Base-by-base conservation (phyloP, 2,113 vertebrate species). In the Diglossa brunneiventris region DNA sequence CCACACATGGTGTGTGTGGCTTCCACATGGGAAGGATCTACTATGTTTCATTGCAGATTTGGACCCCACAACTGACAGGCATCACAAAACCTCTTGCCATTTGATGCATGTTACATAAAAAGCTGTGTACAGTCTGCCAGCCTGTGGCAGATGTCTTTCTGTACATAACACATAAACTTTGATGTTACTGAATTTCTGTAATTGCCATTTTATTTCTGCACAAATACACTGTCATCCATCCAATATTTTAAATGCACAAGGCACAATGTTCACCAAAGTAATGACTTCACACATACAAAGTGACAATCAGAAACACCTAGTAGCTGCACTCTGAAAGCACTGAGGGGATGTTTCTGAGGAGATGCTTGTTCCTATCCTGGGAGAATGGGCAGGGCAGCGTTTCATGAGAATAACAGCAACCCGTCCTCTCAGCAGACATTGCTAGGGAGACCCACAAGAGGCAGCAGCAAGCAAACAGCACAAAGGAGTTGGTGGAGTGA, bases 201-300 rank as follows among this genome's bases (percentile, higher is more conserved):
- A 90, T 28, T 64, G 61, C 26, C 58, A 41, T 89, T 96, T 97
- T 96, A 96, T 96, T 97, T 91, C 81, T 88, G 53, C 91, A 94
- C 89, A 94, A 88, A 91, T 66, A 93, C 79, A 85, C 26, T 50
- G 44, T 28, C 21, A 41, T 27, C 58, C 67, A 84, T 53, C 82
- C 50, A 64, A 4, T 61, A 86, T 52, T 70, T 77, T 47, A 84
- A 79, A 83, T 8, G 47, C 69, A 96, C 63, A 89, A 81, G 91
- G 66, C 92, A 4, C 21, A 10, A 39, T 0, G 13, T 26, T 75
- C 56, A 89, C 41, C 61, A 64, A 64, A 55, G 26, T 20, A 83
- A 56, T 11, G 35, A 49, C 37, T 94, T 94, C 69, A 90, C 50
- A 87, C 17, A 16, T 21, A 16, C 3, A 46, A 83, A 56, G 21